Percentiles rank a stretch among this genome's conserved stretches.
Conservation (phyloP, 2,888 invertebrate species). For the Dione juno region DNA sequence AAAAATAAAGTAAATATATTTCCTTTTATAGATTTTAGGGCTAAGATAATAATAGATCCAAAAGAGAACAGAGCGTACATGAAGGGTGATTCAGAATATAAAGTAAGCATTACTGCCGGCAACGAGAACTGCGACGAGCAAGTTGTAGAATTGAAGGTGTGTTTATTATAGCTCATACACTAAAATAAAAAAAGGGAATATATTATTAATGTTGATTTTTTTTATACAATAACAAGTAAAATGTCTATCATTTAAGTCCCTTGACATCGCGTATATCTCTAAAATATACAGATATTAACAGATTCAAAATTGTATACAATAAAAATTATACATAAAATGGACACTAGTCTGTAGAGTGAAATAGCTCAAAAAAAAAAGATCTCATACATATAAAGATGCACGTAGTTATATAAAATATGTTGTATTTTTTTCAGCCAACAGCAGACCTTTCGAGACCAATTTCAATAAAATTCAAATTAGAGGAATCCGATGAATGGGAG, state of each 20-base stretch:
- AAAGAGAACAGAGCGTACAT: slow-evolving; percentile 63
- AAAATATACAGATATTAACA: no score
- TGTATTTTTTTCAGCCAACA: slow-evolving; percentile 66
- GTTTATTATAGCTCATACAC: neutral
- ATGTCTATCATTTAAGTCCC: no score
- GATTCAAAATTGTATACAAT: no score
- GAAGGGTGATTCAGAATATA: slow-evolving; percentile 60
- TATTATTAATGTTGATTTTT: no score
- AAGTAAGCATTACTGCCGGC: slow-evolving; percentile 58
- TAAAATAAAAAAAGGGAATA: no score
- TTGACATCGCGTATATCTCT: no score
- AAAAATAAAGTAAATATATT: neutral
- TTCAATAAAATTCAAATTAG: slow-evolving; percentile 58
- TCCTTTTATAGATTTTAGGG: slow-evolving; percentile 60
- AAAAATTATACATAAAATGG: no score
- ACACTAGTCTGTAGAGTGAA: no score
- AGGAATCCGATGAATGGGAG: slow-evolving; percentile 54
- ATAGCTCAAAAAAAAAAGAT: no score
- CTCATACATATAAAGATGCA: no score
- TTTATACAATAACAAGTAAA: no score
- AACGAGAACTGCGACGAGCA: slow-evolving; percentile 65
- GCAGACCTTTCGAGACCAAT: slow-evolving; percentile 73
- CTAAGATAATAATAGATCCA: slow-evolving; percentile 63
- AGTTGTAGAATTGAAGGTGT: slow-evolving; percentile 67
- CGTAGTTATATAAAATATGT: no score